These are phyloP conservation scores for Neuroscelio doddi DNA, from an alignment of 2,888 invertebrate genomes.

Conservation along the genomic window DNA sequence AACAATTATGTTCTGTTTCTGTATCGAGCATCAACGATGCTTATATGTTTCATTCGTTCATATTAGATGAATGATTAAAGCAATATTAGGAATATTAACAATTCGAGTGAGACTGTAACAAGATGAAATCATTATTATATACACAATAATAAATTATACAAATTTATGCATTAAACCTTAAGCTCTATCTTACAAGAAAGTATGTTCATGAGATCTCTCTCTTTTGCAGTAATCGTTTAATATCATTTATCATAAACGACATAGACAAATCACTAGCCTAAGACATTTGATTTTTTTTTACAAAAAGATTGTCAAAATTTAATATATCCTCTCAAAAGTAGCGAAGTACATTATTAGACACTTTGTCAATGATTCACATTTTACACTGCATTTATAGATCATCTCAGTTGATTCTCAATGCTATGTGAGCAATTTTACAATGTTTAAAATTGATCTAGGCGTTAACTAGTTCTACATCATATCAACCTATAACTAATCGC, in stretches of 20 bases:
- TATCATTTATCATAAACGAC: conserved; percentile 35
- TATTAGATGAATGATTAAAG: too few species aligned
- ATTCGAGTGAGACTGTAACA: conserved; percentile 6
- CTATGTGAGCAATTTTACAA: conserved; percentile 46
- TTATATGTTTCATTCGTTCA: too few species aligned
- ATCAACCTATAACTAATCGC: conserved; percentile 33
- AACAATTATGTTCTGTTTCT: conserved; percentile 5
- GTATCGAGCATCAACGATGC: conserved; percentile 10
- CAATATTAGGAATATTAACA: conserved; percentile 8
- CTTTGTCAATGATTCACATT: conserved; percentile 38
- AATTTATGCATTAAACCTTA: conserved; percentile 3
- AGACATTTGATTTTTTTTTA: conserved; percentile 47
- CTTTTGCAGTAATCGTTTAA: conserved; percentile 20
- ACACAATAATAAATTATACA: background rate
- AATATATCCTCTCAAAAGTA: conserved; percentile 47
- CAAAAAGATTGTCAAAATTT: conserved; percentile 50
- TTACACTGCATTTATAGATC: conserved; percentile 35
- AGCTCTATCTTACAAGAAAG: conserved; percentile 27
- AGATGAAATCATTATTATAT: conserved; percentile 7
- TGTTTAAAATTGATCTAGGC: conserved; percentile 37
- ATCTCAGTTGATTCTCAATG: conserved; percentile 9
- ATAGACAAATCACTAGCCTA: conserved; percentile 44
- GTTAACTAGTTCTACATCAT: conserved; percentile 37
- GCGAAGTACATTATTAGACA: conserved; percentile 42
- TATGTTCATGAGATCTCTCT: conserved; percentile 12